These are phyloP conservation scores for Gastrophysa polygoni DNA, from an alignment of 2,888 invertebrate genomes.

Conservation along the genomic window DNA sequence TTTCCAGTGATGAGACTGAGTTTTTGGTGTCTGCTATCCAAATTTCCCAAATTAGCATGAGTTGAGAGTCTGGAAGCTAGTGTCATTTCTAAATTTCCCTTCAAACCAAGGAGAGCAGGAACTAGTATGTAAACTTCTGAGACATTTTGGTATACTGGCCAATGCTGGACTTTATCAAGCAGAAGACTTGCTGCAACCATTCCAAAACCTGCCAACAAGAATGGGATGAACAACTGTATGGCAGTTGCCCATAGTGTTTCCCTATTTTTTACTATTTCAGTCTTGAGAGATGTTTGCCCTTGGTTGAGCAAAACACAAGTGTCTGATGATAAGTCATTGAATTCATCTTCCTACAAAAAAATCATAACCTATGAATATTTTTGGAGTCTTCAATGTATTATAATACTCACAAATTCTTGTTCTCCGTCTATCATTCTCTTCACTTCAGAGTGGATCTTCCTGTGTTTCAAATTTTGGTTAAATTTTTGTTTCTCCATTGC, in stretches of 20 bases:
- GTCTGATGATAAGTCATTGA: conserved; percentile 41
- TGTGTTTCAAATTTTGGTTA: conserved; percentile 30
- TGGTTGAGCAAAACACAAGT: conserved; percentile 45
- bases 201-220: conserved; percentile 85
- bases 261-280: conserved; percentile 35
- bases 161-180: conserved; percentile 85
- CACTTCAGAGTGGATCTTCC: conserved; percentile 22
- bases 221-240: conserved; percentile 84
- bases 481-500: conserved; percentile 28
- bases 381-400: not conserved
- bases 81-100: conserved; percentile 96
- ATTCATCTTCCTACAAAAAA: conserved; percentile 40
- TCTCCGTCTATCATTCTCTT: conserved; percentile 36
- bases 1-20: conserved; percentile 73
- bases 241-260: conserved; percentile 67
- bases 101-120: conserved; percentile 86
- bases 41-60: conserved; percentile 86
- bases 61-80: conserved; percentile 90
- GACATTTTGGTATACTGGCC: conserved; percentile 81
- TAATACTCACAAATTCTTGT: conserved; percentile 33
- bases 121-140: conserved; percentile 91
- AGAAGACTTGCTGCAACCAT: conserved; percentile 90
- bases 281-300: conserved; percentile 31
- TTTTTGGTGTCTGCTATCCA: conserved; percentile 69
- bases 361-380: conserved; percentile 21